Conservation (phyloP, 2,113 vertebrate genomes). For the Mandrillus leucophaeus region DNA sequence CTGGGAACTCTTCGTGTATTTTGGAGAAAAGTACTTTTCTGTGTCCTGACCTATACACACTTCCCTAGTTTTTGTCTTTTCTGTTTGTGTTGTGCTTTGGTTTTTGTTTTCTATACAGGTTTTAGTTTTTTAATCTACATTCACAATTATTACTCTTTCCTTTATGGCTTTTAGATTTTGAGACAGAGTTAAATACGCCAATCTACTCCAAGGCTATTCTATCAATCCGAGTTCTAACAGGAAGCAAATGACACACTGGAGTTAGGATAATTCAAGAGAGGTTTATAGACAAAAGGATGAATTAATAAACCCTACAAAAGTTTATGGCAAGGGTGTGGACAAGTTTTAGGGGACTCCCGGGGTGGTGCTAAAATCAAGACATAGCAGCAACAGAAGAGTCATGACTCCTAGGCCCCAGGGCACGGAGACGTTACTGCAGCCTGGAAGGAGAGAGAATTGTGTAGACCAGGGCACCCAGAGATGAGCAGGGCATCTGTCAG, state of each 20-base stretch:
- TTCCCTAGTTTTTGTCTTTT: not conserved
- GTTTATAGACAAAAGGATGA: not conserved
- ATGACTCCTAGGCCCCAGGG: not conserved
- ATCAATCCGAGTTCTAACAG: not conserved
- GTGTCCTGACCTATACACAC: not conserved
- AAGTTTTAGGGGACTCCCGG: not conserved
- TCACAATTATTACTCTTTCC: not conserved
- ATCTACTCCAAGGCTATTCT: not conserved
- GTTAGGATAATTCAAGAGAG: not conserved
- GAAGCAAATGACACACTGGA: not conserved
- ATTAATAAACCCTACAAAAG: not conserved
- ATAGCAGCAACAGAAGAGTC: not conserved
- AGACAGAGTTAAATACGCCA: not conserved
- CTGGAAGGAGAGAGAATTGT: not conserved
- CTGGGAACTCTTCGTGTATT: not conserved
- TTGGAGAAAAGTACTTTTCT: not conserved
- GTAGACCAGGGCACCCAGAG: not conserved
- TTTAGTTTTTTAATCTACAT: not conserved
- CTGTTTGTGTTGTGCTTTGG: not conserved
- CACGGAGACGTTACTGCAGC: no score
- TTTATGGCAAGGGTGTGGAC: not conserved
- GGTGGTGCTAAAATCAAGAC: not conserved
- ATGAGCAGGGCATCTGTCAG: accelerated
- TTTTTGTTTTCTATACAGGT: not conserved
- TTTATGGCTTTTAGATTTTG: conserved; percentile 19